phyloP scores from a whole-genome alignment of 2,113 vertebrate species.

The Chloroceryle aenea region DNA sequence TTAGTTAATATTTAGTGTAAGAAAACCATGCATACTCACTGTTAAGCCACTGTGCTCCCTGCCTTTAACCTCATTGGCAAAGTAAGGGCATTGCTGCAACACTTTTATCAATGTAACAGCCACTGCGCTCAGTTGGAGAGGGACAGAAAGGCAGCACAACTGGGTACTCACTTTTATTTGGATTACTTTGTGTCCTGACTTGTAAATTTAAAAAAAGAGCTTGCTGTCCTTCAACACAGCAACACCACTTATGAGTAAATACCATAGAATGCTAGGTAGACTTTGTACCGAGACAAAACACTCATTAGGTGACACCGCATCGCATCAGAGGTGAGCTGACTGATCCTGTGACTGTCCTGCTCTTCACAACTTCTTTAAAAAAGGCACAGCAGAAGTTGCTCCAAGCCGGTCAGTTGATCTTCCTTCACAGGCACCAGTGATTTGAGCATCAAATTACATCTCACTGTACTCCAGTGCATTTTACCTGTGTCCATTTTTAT shows the following conservation, averaged over 20 bases:
- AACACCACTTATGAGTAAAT: background rate
- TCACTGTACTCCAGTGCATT: too few species aligned
- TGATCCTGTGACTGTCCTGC: background rate
- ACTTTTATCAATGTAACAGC: background rate
- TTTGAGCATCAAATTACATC: background rate
- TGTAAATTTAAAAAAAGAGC: background rate
- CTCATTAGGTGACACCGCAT: rapidly evolving
- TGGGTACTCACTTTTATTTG: background rate
- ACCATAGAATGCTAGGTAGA: background rate
- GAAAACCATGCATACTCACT: background rate
- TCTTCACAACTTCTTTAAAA: background rate
- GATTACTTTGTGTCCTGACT: background rate
- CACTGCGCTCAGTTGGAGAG: background rate
- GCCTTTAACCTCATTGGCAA: background rate
- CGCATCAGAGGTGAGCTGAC: background rate
- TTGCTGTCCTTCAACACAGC: background rate
- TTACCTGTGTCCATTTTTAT: rapidly evolving
- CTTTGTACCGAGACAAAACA: background rate
- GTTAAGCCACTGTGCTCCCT: background rate
- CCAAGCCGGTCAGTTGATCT: background rate
- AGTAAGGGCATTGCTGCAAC: rapidly evolving
- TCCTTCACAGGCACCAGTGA: background rate
- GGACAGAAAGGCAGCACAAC: background rate
- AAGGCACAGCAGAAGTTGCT: background rate
- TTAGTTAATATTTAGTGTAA: background rate